Evolutionary conservation across 2,888 invertebrate genomes (phyloP).

Genomic region (Merodon equestris): DNA sequence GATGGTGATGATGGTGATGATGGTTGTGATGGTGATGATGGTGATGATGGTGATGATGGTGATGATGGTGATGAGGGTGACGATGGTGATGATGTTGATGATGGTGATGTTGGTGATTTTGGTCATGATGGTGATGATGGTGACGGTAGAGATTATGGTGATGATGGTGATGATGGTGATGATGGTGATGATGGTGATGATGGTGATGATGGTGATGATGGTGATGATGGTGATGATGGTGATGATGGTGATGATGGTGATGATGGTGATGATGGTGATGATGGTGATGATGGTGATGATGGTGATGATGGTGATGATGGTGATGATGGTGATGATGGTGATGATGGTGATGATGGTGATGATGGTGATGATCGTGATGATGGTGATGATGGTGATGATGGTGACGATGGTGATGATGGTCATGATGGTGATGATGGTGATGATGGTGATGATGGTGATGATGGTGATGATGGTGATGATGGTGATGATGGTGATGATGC

Average conservation of each 20-base stretch:
- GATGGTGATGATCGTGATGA: constrained; percentile 7
- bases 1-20: too few relatives aligned
- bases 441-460: constrained; percentile 7
- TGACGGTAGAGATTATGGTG: too few relatives aligned
- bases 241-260: constrained; percentile 11
- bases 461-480: too few relatives aligned
- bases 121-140: too few relatives aligned
- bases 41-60: constrained; percentile 6
- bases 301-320: background rate
- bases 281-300: constrained; percentile 8
- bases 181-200: constrained; percentile 7
- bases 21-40: constrained; percentile 4
- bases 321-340: constrained; percentile 9
- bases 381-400: constrained; percentile 9
- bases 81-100: too few relatives aligned
- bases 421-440: too few relatives aligned
- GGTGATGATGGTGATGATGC: too few relatives aligned
- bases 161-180: constrained; percentile 7
- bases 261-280: constrained; percentile 6
- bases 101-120: too few relatives aligned
- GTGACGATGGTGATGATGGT: too few relatives aligned
- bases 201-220: constrained; percentile 7
- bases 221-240: constrained; percentile 8
- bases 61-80: too few relatives aligned
- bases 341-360: constrained; percentile 9